phyloP scores from a whole-genome alignment of 2,888 invertebrate species.

The Pandemis cinnamomeana region DNA sequence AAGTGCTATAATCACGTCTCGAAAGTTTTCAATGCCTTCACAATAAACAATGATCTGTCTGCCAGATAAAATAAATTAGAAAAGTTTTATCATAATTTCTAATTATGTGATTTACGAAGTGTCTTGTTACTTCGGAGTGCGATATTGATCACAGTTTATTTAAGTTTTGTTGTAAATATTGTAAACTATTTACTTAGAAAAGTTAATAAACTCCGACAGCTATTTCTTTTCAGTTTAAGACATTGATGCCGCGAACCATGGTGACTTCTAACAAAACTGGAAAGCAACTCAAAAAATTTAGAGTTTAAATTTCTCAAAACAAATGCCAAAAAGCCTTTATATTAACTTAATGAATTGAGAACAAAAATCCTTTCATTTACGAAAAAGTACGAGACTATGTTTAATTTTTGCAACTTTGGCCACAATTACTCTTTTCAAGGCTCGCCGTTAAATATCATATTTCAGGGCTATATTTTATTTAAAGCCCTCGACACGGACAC shows the following conservation, averaged over 20 bases:
- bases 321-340: too few species aligned
- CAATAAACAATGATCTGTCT: neutral
- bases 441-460: slow-evolving; percentile 29
- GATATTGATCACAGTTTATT: neutral
- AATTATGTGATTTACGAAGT: slow-evolving; percentile 2
- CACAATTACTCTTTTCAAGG: neutral
- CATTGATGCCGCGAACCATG: too few species aligned
- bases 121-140: neutral
- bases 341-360: neutral
- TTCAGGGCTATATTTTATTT: slow-evolving; percentile 49
- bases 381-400: neutral
- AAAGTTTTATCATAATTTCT: neutral
- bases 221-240: too few species aligned
- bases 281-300: too few species aligned
- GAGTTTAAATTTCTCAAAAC: too few species aligned
- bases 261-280: too few species aligned
- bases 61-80: neutral
- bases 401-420: neutral
- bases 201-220: too few species aligned
- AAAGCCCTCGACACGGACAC: slow-evolving; percentile 52
- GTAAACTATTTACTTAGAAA: too few species aligned
- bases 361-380: neutral
- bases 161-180: too few species aligned
- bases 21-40: neutral
- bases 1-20: slow-evolving; percentile 3